Percentiles rank a stretch among this genome's conserved stretches.
These are phyloP conservation scores for Thereva nobilitata DNA, from an alignment of 2,888 invertebrate species.

Conservation along the genomic window DNA sequence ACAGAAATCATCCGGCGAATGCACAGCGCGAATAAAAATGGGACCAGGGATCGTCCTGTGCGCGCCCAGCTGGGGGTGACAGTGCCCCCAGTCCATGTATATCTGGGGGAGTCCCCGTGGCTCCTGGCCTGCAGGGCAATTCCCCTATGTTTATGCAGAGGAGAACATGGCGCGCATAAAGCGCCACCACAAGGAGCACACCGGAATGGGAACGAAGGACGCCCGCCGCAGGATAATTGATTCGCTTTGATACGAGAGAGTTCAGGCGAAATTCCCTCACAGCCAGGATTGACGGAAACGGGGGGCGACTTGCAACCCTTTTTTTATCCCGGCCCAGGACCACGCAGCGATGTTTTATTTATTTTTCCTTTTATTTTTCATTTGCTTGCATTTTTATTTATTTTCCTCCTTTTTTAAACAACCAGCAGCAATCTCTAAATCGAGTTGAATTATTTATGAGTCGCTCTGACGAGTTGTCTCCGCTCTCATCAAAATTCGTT, in stretches of 20 bases:
- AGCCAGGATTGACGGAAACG: not conserved
- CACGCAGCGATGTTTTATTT: not conserved
- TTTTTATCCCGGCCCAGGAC: too few relatives aligned
- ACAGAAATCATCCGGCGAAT: conserved; percentile 25
- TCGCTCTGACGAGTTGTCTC: conserved; percentile 8
- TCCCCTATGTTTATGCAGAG: not conserved
- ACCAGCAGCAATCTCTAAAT: conserved; percentile 5
- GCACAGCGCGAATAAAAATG: conserved; percentile 14
- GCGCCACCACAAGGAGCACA: not conserved
- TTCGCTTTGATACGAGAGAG: conserved; percentile 20
- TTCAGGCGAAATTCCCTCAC: conserved; percentile 22
- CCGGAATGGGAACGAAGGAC: conserved; percentile 10
- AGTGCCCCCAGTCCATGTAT: not conserved
- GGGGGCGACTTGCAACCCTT: too few relatives aligned
- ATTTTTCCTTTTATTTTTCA: too few relatives aligned
- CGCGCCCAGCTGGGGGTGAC: conserved; percentile 3
- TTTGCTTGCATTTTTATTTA: conserved; percentile 13
- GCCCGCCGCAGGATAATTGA: conserved; percentile 11
- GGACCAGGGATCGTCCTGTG: not conserved
- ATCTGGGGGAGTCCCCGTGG: not conserved
- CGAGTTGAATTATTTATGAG: conserved; percentile 31
- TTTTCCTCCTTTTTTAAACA: conserved; percentile 6
- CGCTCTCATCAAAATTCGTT: conserved; percentile 12
- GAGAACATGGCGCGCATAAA: not conserved
- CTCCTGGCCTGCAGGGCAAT: conserved; percentile 12